Evolutionary conservation across 2,113 vertebrate genomes (phyloP).

Genomic region (Aleadryas rufinucha): DNA sequence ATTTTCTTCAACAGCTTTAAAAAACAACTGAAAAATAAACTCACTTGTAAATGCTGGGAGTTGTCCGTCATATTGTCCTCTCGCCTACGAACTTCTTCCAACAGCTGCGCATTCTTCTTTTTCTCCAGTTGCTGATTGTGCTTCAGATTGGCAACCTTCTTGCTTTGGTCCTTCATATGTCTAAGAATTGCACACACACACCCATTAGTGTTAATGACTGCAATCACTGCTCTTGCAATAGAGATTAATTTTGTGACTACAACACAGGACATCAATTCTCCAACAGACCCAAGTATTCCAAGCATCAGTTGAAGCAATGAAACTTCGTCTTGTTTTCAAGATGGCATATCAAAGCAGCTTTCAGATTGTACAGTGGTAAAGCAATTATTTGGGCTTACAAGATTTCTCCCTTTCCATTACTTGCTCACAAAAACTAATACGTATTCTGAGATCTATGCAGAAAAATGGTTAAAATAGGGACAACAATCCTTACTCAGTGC

Average conservation of each 20-base stretch:
- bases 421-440: background rate
- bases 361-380: background rate
- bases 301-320: background rate
- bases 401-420: background rate
- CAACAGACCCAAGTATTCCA: background rate
- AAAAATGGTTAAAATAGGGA: background rate
- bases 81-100: slow-evolving; percentile 81
- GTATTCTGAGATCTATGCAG: background rate
- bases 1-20: background rate
- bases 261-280: background rate
- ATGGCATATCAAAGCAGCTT: background rate
- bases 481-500: background rate
- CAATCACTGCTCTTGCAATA: background rate
- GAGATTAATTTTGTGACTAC: background rate
- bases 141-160: slow-evolving; percentile 90
- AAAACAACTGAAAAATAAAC: background rate
- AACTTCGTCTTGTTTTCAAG: background rate
- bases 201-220: background rate
- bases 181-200: slow-evolving; percentile 71
- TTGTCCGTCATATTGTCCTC: slow-evolving; percentile 83
- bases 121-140: slow-evolving; percentile 85
- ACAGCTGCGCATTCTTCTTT: slow-evolving; percentile 82
- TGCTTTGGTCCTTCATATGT: slow-evolving; percentile 90
- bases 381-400: background rate
- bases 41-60: slow-evolving; percentile 86